These are phyloP conservation scores for Muricea muricata DNA, from an alignment of 92 coral and sea anemone species.

Conservation along the genomic window DNA sequence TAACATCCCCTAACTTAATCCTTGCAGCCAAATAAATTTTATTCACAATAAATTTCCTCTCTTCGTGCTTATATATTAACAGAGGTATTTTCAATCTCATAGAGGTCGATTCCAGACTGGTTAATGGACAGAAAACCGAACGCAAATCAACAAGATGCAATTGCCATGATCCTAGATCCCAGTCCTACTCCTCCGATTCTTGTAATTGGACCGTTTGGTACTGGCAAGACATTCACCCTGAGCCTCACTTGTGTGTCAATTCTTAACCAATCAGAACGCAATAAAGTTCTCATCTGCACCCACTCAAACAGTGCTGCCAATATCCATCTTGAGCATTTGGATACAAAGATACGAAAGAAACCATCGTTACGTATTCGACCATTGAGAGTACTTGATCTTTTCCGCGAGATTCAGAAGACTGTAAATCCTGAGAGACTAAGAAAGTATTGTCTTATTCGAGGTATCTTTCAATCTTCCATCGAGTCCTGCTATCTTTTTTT, in stretches of 20 bases:
- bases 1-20: too few species aligned
- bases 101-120: slow-evolving; percentile 32
- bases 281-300: slow-evolving; percentile 87
- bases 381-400: slow-evolving; percentile 69
- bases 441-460: slow-evolving; percentile 67
- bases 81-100: not conserved
- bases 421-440: slow-evolving; percentile 20
- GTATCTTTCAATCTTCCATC: not conserved
- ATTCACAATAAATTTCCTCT: too few species aligned
- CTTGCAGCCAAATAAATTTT: too few species aligned
- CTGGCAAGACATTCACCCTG: slow-evolving; percentile 93
- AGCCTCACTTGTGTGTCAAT: slow-evolving; percentile 76
- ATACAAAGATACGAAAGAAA: slow-evolving; percentile 51
- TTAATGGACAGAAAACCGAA: slow-evolving; percentile 51
- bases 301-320: slow-evolving; percentile 97
- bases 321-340: slow-evolving; percentile 77
- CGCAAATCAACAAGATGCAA: slow-evolving; percentile 51
- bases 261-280: slow-evolving; percentile 57
- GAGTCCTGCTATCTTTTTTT: too few species aligned
- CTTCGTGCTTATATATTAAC: too few species aligned
- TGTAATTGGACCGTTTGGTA: slow-evolving; percentile 95
- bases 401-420: slow-evolving; percentile 30
- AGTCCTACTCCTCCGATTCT: slow-evolving; percentile 77
- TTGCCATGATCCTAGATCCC: slow-evolving; percentile 45
- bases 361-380: slow-evolving; percentile 26